These are phyloP conservation scores for Caenorhabditis angaria DNA, from an alignment of 2,888 invertebrate species.

Conservation along the genomic window DNA sequence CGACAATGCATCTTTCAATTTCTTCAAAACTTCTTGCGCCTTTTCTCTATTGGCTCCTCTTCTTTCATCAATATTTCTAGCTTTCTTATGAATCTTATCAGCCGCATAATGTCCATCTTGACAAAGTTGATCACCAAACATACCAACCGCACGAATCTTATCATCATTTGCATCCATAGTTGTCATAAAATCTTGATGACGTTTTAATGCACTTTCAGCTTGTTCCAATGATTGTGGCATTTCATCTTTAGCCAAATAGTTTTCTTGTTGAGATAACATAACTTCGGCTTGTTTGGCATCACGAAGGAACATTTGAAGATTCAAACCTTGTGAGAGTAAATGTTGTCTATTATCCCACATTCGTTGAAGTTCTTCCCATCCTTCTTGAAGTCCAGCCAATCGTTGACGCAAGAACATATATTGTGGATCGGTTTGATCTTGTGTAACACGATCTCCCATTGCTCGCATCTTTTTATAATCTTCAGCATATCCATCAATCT, in stretches of 20 bases:
- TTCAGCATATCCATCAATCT: slow-evolving; percentile 98
- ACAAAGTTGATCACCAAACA: slow-evolving; percentile 88
- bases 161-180: slow-evolving; percentile 99
- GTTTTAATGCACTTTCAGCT: slow-evolving; percentile 94
- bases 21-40: slow-evolving; percentile 84
- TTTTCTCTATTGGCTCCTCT: slow-evolving; percentile 83
- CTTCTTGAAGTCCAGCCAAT: slow-evolving; percentile 94
- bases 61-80: slow-evolving; percentile 90
- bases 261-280: slow-evolving; percentile 94
- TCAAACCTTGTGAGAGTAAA: slow-evolving; percentile 90
- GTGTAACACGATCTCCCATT: slow-evolving; percentile 94
- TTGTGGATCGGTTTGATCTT: slow-evolving; percentile 87
- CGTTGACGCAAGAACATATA: slow-evolving; percentile 99
- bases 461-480: slow-evolving; percentile 98
- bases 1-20: slow-evolving; percentile 90
- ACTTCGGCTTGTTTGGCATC: slow-evolving; percentile 96
- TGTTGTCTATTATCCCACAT: slow-evolving; percentile 99
- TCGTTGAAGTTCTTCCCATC: slow-evolving; percentile 98
- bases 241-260: slow-evolving; percentile 94
- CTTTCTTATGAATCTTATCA: slow-evolving; percentile 94
- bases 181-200: slow-evolving; percentile 97
- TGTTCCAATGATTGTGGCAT: slow-evolving; percentile 81
- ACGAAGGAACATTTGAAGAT: slow-evolving; percentile 87
- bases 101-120: slow-evolving; percentile 94
- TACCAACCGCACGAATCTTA: slow-evolving; percentile 90